Evolutionary conservation across 2,888 invertebrate species (phyloP).

Genomic region (Gryllus longicercus): DNA sequence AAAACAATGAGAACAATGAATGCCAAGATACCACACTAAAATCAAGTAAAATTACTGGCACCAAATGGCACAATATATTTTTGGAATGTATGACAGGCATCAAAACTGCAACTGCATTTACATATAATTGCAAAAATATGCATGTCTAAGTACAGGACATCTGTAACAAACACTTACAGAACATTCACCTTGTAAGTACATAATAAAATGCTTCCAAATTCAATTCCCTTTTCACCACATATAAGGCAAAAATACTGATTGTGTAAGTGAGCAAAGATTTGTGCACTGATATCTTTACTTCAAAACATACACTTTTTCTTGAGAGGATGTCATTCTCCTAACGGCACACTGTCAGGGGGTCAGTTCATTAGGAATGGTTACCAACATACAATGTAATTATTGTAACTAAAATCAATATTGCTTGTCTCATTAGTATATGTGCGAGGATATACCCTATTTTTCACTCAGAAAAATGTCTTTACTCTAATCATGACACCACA

Average conservation of each 20-base stretch:
- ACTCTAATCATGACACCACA: no score
- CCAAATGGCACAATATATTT: not conserved
- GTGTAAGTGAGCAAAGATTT: constrained; percentile 17
- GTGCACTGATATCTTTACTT: constrained; percentile 6
- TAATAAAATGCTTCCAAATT: not conserved
- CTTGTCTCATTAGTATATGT: no score
- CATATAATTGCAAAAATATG: not conserved
- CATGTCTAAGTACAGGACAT: not conserved
- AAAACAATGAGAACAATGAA: not conserved
- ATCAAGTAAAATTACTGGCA: not conserved
- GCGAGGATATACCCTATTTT: no score
- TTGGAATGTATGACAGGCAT: constrained; percentile 9
- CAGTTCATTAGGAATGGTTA: no score
- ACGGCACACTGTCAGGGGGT: no score
- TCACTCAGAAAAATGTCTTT: no score
- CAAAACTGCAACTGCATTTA: not conserved
- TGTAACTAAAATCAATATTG: no score
- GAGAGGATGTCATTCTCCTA: no score
- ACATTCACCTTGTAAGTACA: no score
- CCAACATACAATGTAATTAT: no score
- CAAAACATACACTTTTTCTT: not conserved
- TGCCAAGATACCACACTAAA: not conserved
- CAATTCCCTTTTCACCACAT: not conserved
- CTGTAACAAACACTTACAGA: not conserved
- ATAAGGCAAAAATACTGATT: not conserved